These are phyloP conservation scores for Lordiphosa clarofinis DNA, from an alignment of 1,140 invertebrate genomes.

Conservation along the genomic window DNA sequence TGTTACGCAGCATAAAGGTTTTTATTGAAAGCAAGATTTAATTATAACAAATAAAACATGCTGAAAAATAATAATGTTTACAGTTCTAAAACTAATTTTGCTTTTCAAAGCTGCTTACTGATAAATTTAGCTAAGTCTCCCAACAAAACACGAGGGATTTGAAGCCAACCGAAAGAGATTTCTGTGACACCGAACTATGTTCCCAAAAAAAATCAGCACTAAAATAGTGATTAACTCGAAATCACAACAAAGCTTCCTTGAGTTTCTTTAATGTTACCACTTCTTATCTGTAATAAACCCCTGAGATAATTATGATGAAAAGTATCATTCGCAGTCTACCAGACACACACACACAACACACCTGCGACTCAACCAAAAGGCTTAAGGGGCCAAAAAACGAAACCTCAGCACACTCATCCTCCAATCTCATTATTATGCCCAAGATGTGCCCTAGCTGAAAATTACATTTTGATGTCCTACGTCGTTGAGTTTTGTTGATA, in stretches of 20 bases:
- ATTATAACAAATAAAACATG: too few species aligned
- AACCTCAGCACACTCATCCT: slow-evolving; percentile 21
- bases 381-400: slow-evolving; percentile 22
- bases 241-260: too few species aligned
- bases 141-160: too few species aligned
- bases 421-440: slow-evolving; percentile 63
- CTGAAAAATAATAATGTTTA: too few species aligned
- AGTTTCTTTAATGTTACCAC: background rate
- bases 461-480: slow-evolving; percentile 73
- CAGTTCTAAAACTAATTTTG: too few species aligned
- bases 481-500: slow-evolving; percentile 69
- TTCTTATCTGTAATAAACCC: slow-evolving; percentile 29
- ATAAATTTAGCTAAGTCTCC: too few species aligned
- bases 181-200: too few species aligned
- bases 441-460: slow-evolving; percentile 61
- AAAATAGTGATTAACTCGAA: background rate
- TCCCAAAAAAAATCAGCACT: too few species aligned
- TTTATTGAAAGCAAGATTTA: too few species aligned
- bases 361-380: slow-evolving; percentile 31
- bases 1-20: too few species aligned
- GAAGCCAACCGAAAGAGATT: too few species aligned
- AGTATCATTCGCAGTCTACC: slow-evolving; percentile 7
- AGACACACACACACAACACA: slow-evolving; percentile 15
- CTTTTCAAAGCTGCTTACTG: too few species aligned
- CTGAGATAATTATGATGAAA: slow-evolving; percentile 29